phyloP scores from a whole-genome alignment of 1,140 invertebrate genomes.

The Lasioglossum albipes region DNA sequence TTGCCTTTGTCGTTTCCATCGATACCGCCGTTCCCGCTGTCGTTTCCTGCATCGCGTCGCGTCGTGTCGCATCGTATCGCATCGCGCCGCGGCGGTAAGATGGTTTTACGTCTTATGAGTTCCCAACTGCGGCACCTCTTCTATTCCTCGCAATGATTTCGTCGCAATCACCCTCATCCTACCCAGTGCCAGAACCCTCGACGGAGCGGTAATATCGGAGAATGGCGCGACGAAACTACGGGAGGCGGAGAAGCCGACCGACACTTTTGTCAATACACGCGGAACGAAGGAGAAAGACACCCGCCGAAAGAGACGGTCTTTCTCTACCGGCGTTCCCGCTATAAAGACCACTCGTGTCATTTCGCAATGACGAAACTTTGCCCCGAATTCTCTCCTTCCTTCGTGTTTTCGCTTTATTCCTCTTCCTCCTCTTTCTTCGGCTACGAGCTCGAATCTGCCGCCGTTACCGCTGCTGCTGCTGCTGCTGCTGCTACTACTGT shows the following conservation, averaged over 20 bases:
- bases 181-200: slow-evolving; percentile 54
- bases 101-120: slow-evolving; percentile 78
- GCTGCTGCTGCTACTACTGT: too few species aligned
- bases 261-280: slow-evolving; percentile 80
- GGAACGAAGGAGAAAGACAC: slow-evolving; percentile 48
- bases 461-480: too few species aligned
- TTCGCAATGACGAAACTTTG: slow-evolving; percentile 81
- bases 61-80: too few species aligned
- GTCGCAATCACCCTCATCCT: slow-evolving; percentile 75
- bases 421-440: background rate
- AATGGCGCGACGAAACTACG: slow-evolving; percentile 75
- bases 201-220: slow-evolving; percentile 77
- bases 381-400: slow-evolving; percentile 70
- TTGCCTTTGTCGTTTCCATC: background rate
- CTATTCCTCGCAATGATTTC: slow-evolving; percentile 79
- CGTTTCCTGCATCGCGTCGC: slow-evolving; percentile 17
- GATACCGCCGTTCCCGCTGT: slow-evolving; percentile 2
- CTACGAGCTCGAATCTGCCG: too few species aligned
- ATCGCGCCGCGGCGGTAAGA: slow-evolving; percentile 46
- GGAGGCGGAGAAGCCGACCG: slow-evolving; percentile 69
- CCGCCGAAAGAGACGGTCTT: slow-evolving; percentile 54
- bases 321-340: slow-evolving; percentile 71
- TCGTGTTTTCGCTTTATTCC: slow-evolving; percentile 6
- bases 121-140: slow-evolving; percentile 77
- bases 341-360: slow-evolving; percentile 81